Conservation (phyloP, 53 echinoderm and acorn worm species). For the Echinarachnius parma region DNA sequence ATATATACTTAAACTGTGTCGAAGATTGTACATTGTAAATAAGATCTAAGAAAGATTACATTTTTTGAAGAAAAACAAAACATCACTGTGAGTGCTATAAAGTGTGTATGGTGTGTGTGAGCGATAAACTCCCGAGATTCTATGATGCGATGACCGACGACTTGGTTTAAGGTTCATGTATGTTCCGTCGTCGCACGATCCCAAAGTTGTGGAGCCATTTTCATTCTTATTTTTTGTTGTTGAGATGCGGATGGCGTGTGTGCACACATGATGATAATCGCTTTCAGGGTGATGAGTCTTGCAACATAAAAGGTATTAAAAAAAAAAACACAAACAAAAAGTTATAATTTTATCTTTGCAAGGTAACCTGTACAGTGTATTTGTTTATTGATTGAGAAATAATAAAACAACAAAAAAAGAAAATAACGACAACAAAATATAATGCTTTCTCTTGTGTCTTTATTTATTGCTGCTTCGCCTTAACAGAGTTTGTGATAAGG, state of each 20-base stretch:
- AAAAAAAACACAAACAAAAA: slow-evolving; percentile 21
- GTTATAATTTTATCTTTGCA: slow-evolving; percentile 50
- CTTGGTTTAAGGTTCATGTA: too few relatives aligned
- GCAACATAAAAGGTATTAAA: slow-evolving; percentile 1
- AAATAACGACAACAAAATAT: slow-evolving; percentile 6
- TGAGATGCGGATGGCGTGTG: slow-evolving; percentile 18
- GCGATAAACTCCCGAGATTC: too few relatives aligned
- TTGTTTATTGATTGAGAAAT: slow-evolving; percentile 50
- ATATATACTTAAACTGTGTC: slow-evolving; percentile 30
- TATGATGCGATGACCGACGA: too few relatives aligned
- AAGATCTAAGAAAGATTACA: too few relatives aligned
- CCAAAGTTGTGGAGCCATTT: too few relatives aligned
- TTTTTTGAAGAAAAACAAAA: slow-evolving; percentile 6
- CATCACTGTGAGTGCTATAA: slow-evolving; percentile 35
- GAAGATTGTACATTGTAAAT: slow-evolving; percentile 42
- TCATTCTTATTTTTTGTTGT: slow-evolving; percentile 22
- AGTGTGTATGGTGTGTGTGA: slow-evolving; percentile 19
- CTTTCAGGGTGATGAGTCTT: slow-evolving; percentile 35
- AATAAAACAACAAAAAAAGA: slow-evolving; percentile 22
- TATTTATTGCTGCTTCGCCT: neutral
- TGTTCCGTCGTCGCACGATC: too few relatives aligned
- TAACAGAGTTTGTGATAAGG: too few relatives aligned
- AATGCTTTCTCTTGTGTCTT: neutral
- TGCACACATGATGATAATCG: slow-evolving; percentile 5
- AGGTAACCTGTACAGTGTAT: slow-evolving; percentile 55